These are phyloP conservation scores for Perca fluviatilis DNA, from an alignment of 2,113 vertebrate species.

Conservation along the genomic window DNA sequence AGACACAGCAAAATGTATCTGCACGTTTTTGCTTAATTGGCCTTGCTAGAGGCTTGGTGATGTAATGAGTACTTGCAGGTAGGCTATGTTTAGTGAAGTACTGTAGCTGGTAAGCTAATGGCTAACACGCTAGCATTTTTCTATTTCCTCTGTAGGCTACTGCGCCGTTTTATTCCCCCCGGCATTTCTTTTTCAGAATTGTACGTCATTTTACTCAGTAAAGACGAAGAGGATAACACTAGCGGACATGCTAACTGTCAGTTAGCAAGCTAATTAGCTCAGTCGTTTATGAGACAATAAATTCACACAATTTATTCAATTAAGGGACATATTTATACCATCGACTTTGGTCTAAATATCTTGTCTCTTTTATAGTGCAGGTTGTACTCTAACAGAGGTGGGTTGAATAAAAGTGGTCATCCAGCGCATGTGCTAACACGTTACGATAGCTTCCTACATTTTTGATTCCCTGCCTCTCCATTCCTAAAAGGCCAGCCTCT, in stretches of 20 bases:
- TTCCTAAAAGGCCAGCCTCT: slow-evolving; percentile 10
- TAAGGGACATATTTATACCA: not conserved
- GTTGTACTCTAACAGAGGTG: not conserved
- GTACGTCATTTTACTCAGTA: not conserved
- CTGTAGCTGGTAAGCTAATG: not conserved
- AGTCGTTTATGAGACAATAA: not conserved
- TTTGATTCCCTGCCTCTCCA: not conserved
- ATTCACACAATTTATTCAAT: not conserved
- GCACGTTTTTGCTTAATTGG: too few relatives aligned
- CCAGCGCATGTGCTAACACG: not conserved
- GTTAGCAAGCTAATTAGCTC: not conserved
- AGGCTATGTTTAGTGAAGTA: not conserved
- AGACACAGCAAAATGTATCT: not conserved
- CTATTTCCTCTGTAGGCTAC: not conserved
- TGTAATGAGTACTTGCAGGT: too few relatives aligned
- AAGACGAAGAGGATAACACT: not conserved
- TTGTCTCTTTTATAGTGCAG: not conserved
- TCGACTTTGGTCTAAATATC: not conserved
- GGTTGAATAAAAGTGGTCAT: not conserved
- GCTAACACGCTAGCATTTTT: not conserved
- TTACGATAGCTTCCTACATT: not conserved
- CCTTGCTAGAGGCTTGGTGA: too few relatives aligned
- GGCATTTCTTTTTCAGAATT: not conserved
- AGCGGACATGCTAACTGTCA: too few relatives aligned
- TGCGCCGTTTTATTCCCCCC: not conserved